Evolutionary conservation across 2,113 vertebrate genomes (phyloP), one percentile per base, ranked within the genome.

Genomic region (Halichoerus grypus): DNA sequence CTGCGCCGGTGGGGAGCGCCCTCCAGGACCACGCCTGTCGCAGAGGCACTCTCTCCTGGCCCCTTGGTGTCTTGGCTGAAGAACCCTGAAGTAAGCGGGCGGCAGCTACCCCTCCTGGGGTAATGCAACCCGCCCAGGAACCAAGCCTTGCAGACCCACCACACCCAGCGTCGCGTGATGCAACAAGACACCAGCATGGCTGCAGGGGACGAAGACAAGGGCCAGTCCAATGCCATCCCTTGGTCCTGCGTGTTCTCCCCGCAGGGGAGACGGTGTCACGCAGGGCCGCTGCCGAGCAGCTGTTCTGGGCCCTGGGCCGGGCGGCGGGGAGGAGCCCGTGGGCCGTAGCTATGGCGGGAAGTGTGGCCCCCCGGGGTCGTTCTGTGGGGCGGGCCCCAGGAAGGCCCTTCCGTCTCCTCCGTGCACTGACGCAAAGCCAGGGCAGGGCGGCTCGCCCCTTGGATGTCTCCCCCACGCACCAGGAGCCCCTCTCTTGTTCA

Each of bases 371-470:
- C 51, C 14, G 51, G 46, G 22, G 0, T 22, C 12, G 33, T 36
- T 57, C 49, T 39, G 4, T 26, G 1, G 65, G 33, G 65, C 14
- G 33, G 7, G 46, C 14, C 33, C 4, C 2, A 16, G 46, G 46
- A 53, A 51, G 3, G 46, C 22, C 33, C 22, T 51, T 26, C 7
- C 10, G 85, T 5, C 63, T 7, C 33, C 22, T 67, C 13, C 63
- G 33, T 33, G 11, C 8, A 0, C 21, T n/a, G 33, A 71, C 33
- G 1, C 4, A 6, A 51, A 3, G 21, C 11, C 46, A 3, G 31
- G 46, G 11, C 1, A 0, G 10, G 4, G 22, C 15, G 1, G 24
- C 84, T 24, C 3, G 14, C 7, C 55, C 49, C n/a, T 82, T n/a
- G n/a, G 42, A 7, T 46, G 26, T 4, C 33, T 36, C n/a, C 79